phyloP scores from a whole-genome alignment of 2,797 vertebrate species.

The Artibeus lituratus region DNA sequence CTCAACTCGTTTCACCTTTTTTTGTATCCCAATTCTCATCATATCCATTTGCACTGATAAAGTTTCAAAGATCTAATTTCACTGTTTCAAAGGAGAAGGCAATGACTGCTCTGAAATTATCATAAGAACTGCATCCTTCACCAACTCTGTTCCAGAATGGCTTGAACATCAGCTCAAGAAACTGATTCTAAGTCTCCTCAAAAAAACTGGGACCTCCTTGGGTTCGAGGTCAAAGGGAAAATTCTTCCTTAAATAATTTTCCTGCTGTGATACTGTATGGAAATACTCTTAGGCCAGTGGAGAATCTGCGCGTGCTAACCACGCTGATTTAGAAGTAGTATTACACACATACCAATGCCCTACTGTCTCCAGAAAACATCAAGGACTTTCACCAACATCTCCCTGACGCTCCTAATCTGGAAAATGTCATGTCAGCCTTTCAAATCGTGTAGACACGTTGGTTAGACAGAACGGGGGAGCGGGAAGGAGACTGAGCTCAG shows the following conservation, averaged over 20 bases:
- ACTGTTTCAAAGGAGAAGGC: not conserved
- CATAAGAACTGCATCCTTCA: not conserved
- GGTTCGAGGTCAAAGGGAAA: not conserved
- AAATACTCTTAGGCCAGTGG: not conserved
- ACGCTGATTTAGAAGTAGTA: not conserved
- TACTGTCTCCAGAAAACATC: not conserved
- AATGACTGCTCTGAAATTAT: not conserved
- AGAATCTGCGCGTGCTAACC: not conserved
- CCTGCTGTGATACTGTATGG: not conserved
- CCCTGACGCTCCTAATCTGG: slow-evolving; percentile 23
- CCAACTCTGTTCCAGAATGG: not conserved
- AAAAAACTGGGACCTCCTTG: not conserved
- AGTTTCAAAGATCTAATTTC: not conserved
- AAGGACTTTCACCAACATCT: slow-evolving; percentile 7
- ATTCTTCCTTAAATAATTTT: not conserved
- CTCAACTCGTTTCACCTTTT: not conserved
- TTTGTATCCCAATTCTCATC: not conserved
- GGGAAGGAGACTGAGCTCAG: not conserved
- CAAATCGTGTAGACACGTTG: not conserved
- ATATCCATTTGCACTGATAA: not conserved
- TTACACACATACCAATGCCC: not conserved
- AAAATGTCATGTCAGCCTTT: slow-evolving; percentile 40
- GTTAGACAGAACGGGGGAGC: not conserved
- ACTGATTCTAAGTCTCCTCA: not conserved
- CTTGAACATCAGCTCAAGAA: slow-evolving; percentile 31